A percentile compares a stretch with the other conserved stretches of the same genome.
phyloP scores from a whole-genome alignment of 1,140 invertebrate genomes.

The Lamellibrachia luymesi region DNA sequence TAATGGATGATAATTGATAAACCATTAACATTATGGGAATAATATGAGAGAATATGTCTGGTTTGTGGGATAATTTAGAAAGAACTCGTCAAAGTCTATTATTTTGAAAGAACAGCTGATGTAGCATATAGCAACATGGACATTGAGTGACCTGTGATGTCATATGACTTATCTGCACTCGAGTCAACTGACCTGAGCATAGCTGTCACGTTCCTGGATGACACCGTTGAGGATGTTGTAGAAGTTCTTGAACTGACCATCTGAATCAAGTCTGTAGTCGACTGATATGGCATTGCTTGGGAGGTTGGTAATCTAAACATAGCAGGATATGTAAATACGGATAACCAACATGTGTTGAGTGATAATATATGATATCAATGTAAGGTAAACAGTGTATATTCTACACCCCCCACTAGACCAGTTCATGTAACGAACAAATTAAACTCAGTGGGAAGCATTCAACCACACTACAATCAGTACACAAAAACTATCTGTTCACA shows the following conservation, averaged over 20 bases:
- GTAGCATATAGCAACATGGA: neutral
- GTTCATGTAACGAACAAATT: too few species aligned
- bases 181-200: neutral
- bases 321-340: too few species aligned
- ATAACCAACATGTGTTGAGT: neutral
- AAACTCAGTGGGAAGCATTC: too few species aligned
- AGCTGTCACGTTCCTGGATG: neutral
- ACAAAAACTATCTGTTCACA: too few species aligned
- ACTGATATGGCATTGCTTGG: neutral
- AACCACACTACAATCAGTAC: too few species aligned
- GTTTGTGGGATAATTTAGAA: neutral
- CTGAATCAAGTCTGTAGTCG: neutral
- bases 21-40: too few species aligned
- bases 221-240: neutral
- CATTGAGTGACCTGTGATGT: neutral
- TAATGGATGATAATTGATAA: too few species aligned
- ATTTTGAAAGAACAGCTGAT: neutral
- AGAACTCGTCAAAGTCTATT: neutral
- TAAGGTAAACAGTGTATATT: too few species aligned
- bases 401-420: too few species aligned
- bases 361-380: neutral
- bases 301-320: neutral
- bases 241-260: neutral
- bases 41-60: too few species aligned
- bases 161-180: neutral